Evolutionary conservation across 1,140 invertebrate species (phyloP).

Genomic region (Drosophila equinoxialis): DNA sequence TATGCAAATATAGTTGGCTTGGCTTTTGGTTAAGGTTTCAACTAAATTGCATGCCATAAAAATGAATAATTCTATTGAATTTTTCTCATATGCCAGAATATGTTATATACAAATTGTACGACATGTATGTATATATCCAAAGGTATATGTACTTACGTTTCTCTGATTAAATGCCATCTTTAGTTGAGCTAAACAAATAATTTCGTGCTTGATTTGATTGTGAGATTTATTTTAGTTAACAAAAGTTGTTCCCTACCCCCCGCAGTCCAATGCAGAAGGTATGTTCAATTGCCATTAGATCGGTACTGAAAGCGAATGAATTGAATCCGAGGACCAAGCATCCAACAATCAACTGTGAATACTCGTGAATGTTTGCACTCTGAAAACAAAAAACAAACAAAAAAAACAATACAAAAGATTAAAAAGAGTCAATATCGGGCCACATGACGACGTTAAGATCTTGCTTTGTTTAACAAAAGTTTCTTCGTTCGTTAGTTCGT

Average conservation of each 20-base stretch:
- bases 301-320: not conserved
- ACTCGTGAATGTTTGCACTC: too few species aligned
- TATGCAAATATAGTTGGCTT: slow-evolving; percentile 28
- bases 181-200: not conserved
- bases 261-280: not conserved
- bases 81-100: too few species aligned
- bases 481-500: not conserved
- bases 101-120: not conserved
- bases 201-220: not conserved
- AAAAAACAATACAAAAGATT: too few species aligned
- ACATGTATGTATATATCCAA: not conserved
- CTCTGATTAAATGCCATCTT: not conserved
- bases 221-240: not conserved
- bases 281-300: not conserved
- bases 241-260: too few species aligned
- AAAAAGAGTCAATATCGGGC: not conserved
- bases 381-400: too few species aligned
- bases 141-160: not conserved
- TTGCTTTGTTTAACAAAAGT: not conserved
- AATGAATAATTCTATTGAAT: not conserved
- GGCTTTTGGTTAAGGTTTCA: slow-evolving; percentile 40
- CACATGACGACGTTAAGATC: not conserved
- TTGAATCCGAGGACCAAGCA: too few species aligned
- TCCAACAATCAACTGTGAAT: too few species aligned
- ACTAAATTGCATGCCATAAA: slow-evolving; percentile 23